Evolutionary conservation across 92 coral and sea anemone genomes (phyloP).

Genomic region (Anthopleura xanthogrammica): DNA sequence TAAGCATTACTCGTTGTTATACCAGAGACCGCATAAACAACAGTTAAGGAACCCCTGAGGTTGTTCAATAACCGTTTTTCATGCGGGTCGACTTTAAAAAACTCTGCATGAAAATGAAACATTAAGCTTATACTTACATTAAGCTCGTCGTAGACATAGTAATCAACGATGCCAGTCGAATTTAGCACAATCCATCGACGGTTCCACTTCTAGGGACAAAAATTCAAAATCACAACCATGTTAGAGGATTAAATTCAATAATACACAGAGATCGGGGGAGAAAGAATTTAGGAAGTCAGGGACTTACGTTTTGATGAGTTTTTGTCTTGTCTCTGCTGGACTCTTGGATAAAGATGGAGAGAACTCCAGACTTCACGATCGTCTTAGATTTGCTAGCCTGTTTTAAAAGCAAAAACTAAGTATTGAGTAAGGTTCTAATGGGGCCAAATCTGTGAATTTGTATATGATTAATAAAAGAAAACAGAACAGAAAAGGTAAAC

Average conservation of each 20-base stretch:
- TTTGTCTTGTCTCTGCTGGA: conserved; percentile 38
- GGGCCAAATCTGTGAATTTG: not conserved
- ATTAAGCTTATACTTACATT: conserved; percentile 47
- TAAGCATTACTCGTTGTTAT: not conserved
- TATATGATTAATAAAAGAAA: conserved; percentile 13
- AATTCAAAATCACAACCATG: not conserved
- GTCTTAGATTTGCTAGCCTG: conserved; percentile 53
- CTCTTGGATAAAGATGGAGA: conserved; percentile 64
- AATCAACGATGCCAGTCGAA: conserved; percentile 85
- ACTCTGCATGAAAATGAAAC: not conserved
- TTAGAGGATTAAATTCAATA: conserved; percentile 7
- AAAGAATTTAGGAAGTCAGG: conserved; percentile 44
- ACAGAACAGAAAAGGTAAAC: conserved; percentile 16
- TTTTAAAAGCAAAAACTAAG: conserved; percentile 26
- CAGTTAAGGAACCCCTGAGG: not conserved
- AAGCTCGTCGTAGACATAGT: conserved; percentile 58
- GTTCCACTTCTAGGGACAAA: conserved; percentile 79
- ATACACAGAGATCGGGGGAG: conserved; percentile 17
- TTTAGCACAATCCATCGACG: conserved; percentile 89
- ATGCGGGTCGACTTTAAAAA: not conserved
- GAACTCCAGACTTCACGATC: conserved; percentile 84
- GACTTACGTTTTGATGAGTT: conserved; percentile 40
- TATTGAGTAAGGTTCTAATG: not conserved
- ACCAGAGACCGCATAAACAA: not conserved
- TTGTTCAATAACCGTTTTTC: conserved; percentile 1